A percentile compares a stretch with the other conserved stretches of the same genome.
Evolutionary conservation across 2,888 invertebrate species (phyloP).

Genomic region (Muschampia plurimacula): DNA sequence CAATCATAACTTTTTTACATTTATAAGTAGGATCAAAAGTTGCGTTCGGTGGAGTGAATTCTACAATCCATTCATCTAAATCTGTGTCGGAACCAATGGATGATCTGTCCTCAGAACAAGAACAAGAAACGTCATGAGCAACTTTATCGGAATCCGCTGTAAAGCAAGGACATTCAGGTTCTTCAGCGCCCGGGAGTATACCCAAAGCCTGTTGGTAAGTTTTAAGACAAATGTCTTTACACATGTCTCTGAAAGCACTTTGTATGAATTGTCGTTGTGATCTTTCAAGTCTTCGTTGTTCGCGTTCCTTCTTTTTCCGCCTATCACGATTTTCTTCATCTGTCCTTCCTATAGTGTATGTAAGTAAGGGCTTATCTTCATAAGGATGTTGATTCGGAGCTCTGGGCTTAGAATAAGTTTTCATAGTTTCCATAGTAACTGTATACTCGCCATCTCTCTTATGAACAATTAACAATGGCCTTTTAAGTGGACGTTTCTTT

Average conservation of each 20-base stretch:
- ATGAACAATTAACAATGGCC: conserved; percentile 71
- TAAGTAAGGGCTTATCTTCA: conserved; percentile 72
- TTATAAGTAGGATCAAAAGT: conserved; percentile 65
- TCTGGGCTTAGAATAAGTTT: conserved; percentile 64
- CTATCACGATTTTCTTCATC: conserved; percentile 74
- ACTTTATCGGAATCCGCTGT: conserved; percentile 59
- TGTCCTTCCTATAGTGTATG: conserved; percentile 75
- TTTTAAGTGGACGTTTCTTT: conserved; percentile 60
- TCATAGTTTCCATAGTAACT: conserved; percentile 80
- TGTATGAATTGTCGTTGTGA: conserved; percentile 73
- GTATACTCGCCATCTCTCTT: conserved; percentile 77
- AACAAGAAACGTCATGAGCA: conserved; percentile 68
- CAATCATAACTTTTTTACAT: conserved; percentile 60
- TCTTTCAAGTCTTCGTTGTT: conserved; percentile 69
- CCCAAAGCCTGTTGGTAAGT: conserved; percentile 78
- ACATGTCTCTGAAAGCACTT: conserved; percentile 74
- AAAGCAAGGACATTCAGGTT: conserved; percentile 70
- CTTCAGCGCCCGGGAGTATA: conserved; percentile 68
- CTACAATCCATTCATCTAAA: conserved; percentile 77
- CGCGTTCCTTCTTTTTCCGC: conserved; percentile 67
- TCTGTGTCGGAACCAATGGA: conserved; percentile 70
- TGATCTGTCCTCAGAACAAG: conserved; percentile 68
- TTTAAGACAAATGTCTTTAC: conserved; percentile 75
- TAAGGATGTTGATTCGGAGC: conserved; percentile 72
- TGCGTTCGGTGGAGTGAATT: conserved; percentile 79